phyloP scores from a whole-genome alignment of 2,888 invertebrate species.

The Unio delphinus region DNA sequence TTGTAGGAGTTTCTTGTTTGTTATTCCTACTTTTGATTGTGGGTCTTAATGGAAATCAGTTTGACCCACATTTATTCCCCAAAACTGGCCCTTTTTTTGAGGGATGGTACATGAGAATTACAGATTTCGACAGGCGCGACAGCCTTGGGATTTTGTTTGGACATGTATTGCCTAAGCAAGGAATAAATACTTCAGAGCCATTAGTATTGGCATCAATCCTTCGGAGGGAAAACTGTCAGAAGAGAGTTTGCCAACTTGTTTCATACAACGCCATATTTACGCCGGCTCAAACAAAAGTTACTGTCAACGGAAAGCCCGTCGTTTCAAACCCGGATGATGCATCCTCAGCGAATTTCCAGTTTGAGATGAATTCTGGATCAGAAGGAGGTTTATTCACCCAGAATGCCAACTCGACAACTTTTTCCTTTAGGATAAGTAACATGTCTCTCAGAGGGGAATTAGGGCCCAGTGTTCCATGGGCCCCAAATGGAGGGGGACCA shows the following conservation, averaged over 20 bases:
- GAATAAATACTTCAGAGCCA: slow-evolving; percentile 9
- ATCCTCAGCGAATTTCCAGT: slow-evolving; percentile 44
- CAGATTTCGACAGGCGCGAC: slow-evolving; percentile 28
- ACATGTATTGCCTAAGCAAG: slow-evolving; percentile 37
- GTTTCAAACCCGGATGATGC: slow-evolving; percentile 40
- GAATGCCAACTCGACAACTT: slow-evolving; percentile 23
- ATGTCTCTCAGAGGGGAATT: slow-evolving; percentile 31
- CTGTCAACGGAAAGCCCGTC: slow-evolving; percentile 40
- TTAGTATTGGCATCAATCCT: slow-evolving; percentile 29
- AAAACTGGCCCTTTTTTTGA: slow-evolving; percentile 50
- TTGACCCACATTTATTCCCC: slow-evolving; percentile 51
- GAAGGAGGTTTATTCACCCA: slow-evolving; percentile 38
- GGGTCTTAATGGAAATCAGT: slow-evolving; percentile 34
- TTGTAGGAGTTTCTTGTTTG: not conserved
- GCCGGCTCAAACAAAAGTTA: slow-evolving; percentile 27
- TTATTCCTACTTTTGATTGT: not conserved
- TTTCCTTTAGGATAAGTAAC: slow-evolving; percentile 37
- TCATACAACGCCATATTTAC: slow-evolving; percentile 30
- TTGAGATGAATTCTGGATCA: slow-evolving; percentile 20
- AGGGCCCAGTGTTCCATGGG: slow-evolving; percentile 40
- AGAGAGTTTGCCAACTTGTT: slow-evolving; percentile 9
- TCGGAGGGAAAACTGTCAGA: slow-evolving; percentile 8
- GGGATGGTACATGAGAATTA: slow-evolving; percentile 55
- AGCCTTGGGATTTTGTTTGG: slow-evolving; percentile 48
- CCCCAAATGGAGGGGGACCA: slow-evolving; percentile 45